Base-by-base conservation (phyloP, 1,140 invertebrate species). In the Helicorthomorpha holstii region DNA sequence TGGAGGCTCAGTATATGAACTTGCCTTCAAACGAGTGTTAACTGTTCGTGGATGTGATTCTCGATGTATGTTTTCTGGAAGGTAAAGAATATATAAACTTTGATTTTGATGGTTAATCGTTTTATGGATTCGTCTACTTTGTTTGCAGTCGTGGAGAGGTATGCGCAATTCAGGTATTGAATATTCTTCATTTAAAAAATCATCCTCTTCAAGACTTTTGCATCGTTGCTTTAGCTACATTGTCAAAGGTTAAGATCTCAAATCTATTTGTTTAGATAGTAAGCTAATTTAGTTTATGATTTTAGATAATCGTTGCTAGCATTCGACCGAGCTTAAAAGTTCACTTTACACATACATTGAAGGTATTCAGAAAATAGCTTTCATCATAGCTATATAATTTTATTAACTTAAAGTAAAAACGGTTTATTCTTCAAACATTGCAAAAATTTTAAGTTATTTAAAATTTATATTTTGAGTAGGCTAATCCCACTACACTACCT, bases 101-200 rank as follows among this genome's bases (percentile, higher is more conserved):
- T n/a, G n/a, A n/a, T n/a, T n/a, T n/a, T n/a, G n/a, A n/a, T n/a
- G n/a, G n/a, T n/a, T n/a, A n/a, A n/a, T n/a, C n/a, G n/a, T n/a
- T n/a, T n/a, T n/a, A n/a, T n/a, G n/a, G n/a, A n/a, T n/a, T n/a
- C n/a, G n/a, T n/a, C n/a, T n/a, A n/a, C n/a, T n/a, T n/a, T n/a
- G n/a, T n/a, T n/a, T n/a, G n/a, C n/a, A 92, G 91, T 49, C 77
- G 89, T 48, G 93, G 93, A 1, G 93, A 97, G 75, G 93, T 91
- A 38, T 88, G 85, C 62, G 77, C 80, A n/a, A 72, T 93, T 29
- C 85, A 91, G 63, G 87, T 88, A 1, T 69, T 94, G 1, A 69
- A 82, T 27, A 74, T 86, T 59, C 59, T 61, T 19, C 74, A 73
- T 59, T 62, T 82, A 52, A 74, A 78, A 49, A 70, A 77, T 34